Percentiles rank a stretch among this genome's conserved stretches.
These are phyloP conservation scores for Nipponacmea schrenckii DNA, from an alignment of 2,888 invertebrate genomes.

Conservation along the genomic window DNA sequence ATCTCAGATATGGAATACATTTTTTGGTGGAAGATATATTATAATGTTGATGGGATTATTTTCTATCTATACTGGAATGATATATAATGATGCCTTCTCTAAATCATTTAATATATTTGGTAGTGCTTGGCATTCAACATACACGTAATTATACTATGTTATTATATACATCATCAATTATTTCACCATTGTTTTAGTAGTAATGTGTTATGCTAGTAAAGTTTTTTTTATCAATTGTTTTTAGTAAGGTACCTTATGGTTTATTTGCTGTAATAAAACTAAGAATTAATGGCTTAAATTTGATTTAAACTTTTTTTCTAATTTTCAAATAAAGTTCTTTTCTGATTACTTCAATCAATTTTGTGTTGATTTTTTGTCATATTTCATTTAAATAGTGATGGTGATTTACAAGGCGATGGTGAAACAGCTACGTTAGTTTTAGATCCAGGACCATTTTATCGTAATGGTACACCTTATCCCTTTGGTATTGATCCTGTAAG, in stretches of 20 bases:
- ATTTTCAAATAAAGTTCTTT: too few species aligned
- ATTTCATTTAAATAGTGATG: conserved; percentile 24
- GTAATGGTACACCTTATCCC: conserved; percentile 77
- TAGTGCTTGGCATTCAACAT: conserved; percentile 78
- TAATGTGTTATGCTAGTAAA: too few species aligned
- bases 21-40: conserved; percentile 97
- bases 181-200: too few species aligned
- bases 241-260: too few species aligned
- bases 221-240: too few species aligned
- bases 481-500: conserved; percentile 85
- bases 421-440: conserved; percentile 21
- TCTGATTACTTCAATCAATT: too few species aligned
- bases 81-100: conserved; percentile 98
- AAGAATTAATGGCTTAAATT: too few species aligned
- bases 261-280: too few species aligned
- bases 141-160: conserved; percentile 36
- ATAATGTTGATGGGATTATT: conserved; percentile 96
- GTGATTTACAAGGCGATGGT: conserved; percentile 17
- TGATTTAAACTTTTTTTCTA: too few species aligned
- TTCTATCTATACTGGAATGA: conserved; percentile 96
- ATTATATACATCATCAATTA: background rate
- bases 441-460: conserved; percentile 38
- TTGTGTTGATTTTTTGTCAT: too few species aligned
- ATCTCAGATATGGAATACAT: conserved; percentile 91
- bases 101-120: conserved; percentile 96